Evolutionary conservation across 2,797 vertebrate genomes (phyloP), one percentile per base, ranked within the genome.

Genomic region (Leptoclinus maculatus): DNA sequence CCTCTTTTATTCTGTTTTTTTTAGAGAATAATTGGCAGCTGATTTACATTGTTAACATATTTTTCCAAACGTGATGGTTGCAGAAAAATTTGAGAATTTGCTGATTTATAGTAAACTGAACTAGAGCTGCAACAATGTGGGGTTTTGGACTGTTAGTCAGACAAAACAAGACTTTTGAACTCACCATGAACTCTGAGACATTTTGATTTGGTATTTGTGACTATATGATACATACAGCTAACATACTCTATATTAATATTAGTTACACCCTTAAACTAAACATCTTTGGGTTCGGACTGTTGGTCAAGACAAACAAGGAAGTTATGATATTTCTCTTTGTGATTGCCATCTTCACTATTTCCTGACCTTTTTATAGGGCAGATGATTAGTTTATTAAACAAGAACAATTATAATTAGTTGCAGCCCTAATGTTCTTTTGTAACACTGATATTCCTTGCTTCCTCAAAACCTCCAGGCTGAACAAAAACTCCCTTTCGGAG

Each of bases 401-500:
- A 16, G 25, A n/a, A 51, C 29, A 38, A 25, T 21, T 32, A 21
- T 3, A 17, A 10, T 13, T 17, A 23, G 1, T 49, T 66, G 39
- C 17, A 74, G 32, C n/a, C 13, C 17, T 6, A 7, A 32, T 65
- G 39, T 27, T 51, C 2, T 56, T 41, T 47, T 49, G 13, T 72
- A 53, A 51, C 10, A 47, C 11, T 23, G 23, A 1, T 25, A 51
- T 81, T 8, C 17, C 2, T 65, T 68, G 12, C 88, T 68, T 84
- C 45, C n/a, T 57, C 29, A 58, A 53, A 53, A 58, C 47, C 47
- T 56, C 29, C 77, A 92, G 90, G 71, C 62, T 73, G 27, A 71
- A 65, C 23, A n/a, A 16, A 64, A 62, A 10, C 27, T 41, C 43
- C 17, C 13, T 19, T 32, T 39, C 21, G 3, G 34, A 57, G 47